These are phyloP conservation scores for Mionectes olivaceus DNA, from an alignment of 2,797 vertebrate species.

Conservation along the genomic window DNA sequence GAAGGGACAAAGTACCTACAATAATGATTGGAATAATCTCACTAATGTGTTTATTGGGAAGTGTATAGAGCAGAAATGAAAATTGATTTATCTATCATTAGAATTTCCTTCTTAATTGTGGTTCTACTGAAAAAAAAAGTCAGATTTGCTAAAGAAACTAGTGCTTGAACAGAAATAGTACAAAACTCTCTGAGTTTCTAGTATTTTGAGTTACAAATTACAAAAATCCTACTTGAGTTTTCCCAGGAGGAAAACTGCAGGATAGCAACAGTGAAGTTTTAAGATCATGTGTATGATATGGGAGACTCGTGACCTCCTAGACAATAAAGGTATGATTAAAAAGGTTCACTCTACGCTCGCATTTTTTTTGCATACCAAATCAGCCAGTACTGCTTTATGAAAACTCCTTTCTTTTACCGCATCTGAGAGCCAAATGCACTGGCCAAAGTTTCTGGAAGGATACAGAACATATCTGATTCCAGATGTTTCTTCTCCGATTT, in stretches of 20 bases:
- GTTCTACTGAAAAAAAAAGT: neutral
- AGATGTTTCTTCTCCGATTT: neutral
- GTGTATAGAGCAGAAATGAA: neutral
- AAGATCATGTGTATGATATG: neutral
- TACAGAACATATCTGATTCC: neutral
- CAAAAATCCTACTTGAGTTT: neutral
- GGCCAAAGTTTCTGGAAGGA: neutral
- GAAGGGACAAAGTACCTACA: neutral
- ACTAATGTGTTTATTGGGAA: constrained; percentile 8
- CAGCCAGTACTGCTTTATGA: neutral
- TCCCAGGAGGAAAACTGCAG: neutral
- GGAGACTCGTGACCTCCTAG: neutral
- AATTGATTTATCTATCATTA: constrained; percentile 5
- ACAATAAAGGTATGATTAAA: neutral
- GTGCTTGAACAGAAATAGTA: neutral
- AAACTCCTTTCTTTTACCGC: neutral
- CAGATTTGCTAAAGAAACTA: neutral
- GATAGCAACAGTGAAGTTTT: neutral
- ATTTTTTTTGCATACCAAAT: neutral
- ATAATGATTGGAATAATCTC: neutral
- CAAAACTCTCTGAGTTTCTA: neutral
- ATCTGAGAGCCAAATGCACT: neutral
- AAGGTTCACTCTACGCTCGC: neutral
- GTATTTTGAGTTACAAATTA: neutral
- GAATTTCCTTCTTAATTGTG: neutral